Percentiles rank a stretch among this genome's conserved stretches.
phyloP scores from a whole-genome alignment of 2,797 vertebrate species.

The Adrianichthys oophorus region DNA sequence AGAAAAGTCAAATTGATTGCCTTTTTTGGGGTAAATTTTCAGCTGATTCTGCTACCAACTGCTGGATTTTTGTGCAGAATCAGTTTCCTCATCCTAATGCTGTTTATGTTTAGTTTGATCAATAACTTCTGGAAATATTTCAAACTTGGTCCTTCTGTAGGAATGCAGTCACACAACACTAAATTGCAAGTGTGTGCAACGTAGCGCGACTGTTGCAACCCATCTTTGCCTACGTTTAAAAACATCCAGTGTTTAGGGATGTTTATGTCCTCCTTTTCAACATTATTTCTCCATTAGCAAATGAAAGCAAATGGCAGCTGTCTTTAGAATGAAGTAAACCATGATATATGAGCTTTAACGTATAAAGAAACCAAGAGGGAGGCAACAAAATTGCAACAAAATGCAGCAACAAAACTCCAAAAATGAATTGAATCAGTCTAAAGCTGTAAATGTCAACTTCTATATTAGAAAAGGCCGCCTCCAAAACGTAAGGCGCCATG shows the following conservation, averaged over 20 bases:
- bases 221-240: constrained; percentile 36
- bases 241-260: constrained; percentile 12
- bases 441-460: not conserved
- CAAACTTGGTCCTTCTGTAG: constrained; percentile 6
- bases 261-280: not conserved
- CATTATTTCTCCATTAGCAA: not conserved
- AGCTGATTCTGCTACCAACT: constrained; percentile 2
- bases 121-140: no score
- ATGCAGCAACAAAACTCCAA: not conserved
- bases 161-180: constrained; percentile 30
- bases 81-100: constrained; percentile 50
- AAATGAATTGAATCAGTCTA: no score
- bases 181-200: constrained; percentile 34
- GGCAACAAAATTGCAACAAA: no score
- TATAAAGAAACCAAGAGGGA: no score
- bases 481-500: constrained; percentile 14
- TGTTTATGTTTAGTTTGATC: constrained; percentile 40
- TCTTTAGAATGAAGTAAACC: not conserved
- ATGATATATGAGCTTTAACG: no score
- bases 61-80: constrained; percentile 54
- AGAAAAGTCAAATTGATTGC: constrained; percentile 51
- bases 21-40: constrained; percentile 23
- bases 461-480: constrained; percentile 27
- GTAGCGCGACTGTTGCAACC: constrained; percentile 46
- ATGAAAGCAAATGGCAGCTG: not conserved